Base-by-base conservation (phyloP, 2,113 vertebrate species). In the Patagioenas fasciata region DNA sequence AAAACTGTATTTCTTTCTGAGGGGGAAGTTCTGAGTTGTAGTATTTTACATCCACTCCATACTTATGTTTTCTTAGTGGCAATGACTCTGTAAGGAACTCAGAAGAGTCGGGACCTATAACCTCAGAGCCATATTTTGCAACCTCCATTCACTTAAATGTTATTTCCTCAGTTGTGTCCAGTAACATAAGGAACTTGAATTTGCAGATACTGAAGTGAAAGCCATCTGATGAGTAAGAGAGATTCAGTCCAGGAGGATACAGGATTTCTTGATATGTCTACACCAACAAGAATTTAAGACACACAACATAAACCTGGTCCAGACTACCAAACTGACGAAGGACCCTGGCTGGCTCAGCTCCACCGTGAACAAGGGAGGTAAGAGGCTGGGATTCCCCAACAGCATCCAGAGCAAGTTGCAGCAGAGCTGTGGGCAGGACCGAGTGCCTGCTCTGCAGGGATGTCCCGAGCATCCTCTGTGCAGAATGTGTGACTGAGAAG, bases 401-500 rank as follows among this genome's bases (percentile, higher is more conserved):
- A 20, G 23, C 10, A 48, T 16, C 50, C 53, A 58, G 31, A 67
- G 28, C 0, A 1, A 65, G 24, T 3, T 56, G 36, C 72, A 88
- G 19, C 8, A 38, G 23, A 34, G 25, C 36, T 71, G 26, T 40
- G 57, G 31, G 51, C 67, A 78, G 60, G 56, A 62, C 1, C 0
- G 1, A 29, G 7, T 21, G n/a, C 21, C 44, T 29, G 28, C 47
- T 57, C 50, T 40, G 51, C 51, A 73, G 72, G 58, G 42, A 13
- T 10, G 11, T 74, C 64, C n/a, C 38, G 19, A 48, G 62, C 58
- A 75, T 50, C 31, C 65, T 42, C 21, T 1, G 4, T 57, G 24
- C 15, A 7, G 24, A 1, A 4, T 0, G 0, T 20, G 40, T 14
- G 47, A 25, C 67, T 19, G 2, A 47, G 79, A 58, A 70, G 54